Percentiles rank a stretch among this genome's conserved stretches.
Conservation (phyloP, 2,113 vertebrate species). For the Marmota monax region DNA sequence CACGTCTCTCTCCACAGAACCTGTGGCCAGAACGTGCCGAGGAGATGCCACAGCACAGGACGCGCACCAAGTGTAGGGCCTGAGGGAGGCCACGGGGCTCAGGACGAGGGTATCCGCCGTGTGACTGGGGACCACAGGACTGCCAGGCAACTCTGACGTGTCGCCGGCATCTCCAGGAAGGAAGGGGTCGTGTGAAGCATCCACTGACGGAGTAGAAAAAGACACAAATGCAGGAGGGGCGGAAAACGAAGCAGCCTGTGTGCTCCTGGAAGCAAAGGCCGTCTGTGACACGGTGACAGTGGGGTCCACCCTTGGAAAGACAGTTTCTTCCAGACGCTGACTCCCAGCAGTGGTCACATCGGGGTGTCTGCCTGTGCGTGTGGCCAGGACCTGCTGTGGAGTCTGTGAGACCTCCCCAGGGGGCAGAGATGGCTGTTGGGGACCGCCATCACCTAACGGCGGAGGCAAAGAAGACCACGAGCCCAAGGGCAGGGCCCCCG, state of each 20-base stretch:
- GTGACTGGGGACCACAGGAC: constrained; percentile 57
- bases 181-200: constrained; percentile 55
- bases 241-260: constrained; percentile 55
- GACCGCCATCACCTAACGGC: background rate
- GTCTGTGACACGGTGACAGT: background rate
- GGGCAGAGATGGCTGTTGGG: background rate
- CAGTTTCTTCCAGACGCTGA: constrained; percentile 39
- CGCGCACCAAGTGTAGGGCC: constrained; percentile 82
- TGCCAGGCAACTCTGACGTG: constrained; percentile 68
- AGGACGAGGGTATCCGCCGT: constrained; percentile 72
- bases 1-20: constrained; percentile 88
- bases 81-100: constrained; percentile 87
- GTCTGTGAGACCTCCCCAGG: constrained; percentile 17
- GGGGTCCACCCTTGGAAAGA: background rate
- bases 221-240: constrained; percentile 59
- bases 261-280: background rate
- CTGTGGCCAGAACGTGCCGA: constrained; percentile 85
- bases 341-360: background rate
- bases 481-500: constrained; percentile 48
- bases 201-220: constrained; percentile 47
- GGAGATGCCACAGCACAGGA: constrained; percentile 85
- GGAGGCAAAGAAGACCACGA: background rate
- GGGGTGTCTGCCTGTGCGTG: background rate
- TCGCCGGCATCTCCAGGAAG: background rate
- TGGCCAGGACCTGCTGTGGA: constrained; percentile 4